Percentiles rank a stretch among this genome's conserved stretches.
These are phyloP conservation scores for Craseonycteris thonglongyai DNA, from an alignment of 2,113 vertebrate species.

Conservation along the genomic window DNA sequence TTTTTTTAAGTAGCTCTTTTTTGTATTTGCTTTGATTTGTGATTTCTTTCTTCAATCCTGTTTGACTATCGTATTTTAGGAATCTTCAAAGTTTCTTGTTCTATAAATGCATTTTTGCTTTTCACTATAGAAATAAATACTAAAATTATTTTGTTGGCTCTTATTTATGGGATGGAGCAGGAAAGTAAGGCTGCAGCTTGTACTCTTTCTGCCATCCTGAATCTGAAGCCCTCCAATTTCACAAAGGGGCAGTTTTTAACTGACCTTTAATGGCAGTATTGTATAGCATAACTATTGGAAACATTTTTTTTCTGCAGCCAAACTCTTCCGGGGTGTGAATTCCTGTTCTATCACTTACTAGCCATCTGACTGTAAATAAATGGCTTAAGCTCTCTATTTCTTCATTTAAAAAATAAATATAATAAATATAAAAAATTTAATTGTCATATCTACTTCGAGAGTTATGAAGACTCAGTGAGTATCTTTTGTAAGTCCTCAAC, in stretches of 20 bases:
- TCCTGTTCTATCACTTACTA: neutral
- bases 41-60: neutral
- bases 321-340: neutral
- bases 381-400: neutral
- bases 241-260: neutral
- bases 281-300: neutral
- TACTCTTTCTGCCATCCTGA: neutral
- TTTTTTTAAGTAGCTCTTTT: neutral
- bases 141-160: neutral
- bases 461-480: neutral
- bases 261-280: neutral
- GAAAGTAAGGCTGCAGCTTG: neutral
- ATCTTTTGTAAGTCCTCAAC: neutral
- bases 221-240: neutral
- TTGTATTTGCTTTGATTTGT: neutral
- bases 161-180: neutral
- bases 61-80: neutral
- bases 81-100: neutral
- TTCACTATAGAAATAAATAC: neutral
- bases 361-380: neutral
- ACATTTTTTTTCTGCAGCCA: conserved; percentile 3
- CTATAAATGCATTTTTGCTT: neutral
- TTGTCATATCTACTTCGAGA: neutral
- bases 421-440: neutral
- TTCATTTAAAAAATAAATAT: neutral